Evolutionary conservation across 2,113 vertebrate species (phyloP).

Genomic region (Caranx ignobilis): DNA sequence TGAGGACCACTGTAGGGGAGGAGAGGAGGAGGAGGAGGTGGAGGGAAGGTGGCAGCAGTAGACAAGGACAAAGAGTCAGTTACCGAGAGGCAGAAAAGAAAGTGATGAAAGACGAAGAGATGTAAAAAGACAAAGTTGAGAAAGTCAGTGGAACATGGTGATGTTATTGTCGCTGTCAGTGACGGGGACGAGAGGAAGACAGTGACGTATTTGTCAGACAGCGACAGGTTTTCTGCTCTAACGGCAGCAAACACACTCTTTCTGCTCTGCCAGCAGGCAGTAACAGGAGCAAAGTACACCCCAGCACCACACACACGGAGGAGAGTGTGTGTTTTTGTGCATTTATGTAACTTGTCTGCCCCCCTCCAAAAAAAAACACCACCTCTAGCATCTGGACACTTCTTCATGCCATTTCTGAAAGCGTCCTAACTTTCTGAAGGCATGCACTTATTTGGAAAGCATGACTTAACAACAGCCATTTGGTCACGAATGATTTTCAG

Average conservation of each 20-base stretch:
- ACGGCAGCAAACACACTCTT: conserved; percentile 20
- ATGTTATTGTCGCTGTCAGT: conserved; percentile 55
- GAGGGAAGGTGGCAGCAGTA: conserved; percentile 7
- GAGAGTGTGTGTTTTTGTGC: background rate
- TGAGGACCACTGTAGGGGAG: conserved; percentile 37
- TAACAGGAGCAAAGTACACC: conserved; percentile 9
- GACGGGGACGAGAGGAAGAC: conserved; percentile 33
- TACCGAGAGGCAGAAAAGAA: conserved; percentile 30
- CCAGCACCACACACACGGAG: background rate
- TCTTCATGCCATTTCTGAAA: background rate
- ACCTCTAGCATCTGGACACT: background rate
- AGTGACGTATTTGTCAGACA: conserved; percentile 49
- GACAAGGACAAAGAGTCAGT: conserved; percentile 55
- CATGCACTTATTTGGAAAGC: background rate
- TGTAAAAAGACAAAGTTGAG: conserved; percentile 53
- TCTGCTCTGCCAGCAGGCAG: conserved; percentile 40
- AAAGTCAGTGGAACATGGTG: conserved; percentile 50
- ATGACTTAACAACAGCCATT: background rate
- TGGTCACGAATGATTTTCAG: background rate
- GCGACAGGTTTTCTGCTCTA: conserved; percentile 21
- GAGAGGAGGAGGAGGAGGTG: background rate
- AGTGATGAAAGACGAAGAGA: conserved; percentile 39
- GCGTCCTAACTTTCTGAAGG: background rate
- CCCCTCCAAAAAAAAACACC: background rate
- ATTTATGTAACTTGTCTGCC: background rate